phyloP scores from a whole-genome alignment of 2,113 vertebrate species.

The Poecilia latipinna region DNA sequence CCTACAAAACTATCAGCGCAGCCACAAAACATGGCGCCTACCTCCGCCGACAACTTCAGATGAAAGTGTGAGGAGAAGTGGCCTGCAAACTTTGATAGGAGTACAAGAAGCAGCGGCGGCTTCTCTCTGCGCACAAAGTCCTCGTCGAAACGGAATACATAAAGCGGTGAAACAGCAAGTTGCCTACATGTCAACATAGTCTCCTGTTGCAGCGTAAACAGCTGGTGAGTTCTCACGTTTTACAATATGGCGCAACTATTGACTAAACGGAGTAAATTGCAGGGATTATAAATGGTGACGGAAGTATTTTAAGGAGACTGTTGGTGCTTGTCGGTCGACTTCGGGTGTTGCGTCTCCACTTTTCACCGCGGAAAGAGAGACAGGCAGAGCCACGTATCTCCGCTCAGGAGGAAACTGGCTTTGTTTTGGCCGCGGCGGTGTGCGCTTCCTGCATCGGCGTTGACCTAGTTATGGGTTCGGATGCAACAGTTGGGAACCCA shows the following conservation, averaged over 20 bases:
- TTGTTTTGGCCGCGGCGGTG: conserved; percentile 30
- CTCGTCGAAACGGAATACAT: conserved; percentile 45
- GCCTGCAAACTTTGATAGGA: conserved; percentile 61
- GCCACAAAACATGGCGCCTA: conserved; percentile 82
- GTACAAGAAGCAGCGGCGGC: not conserved
- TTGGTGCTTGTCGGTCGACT: not conserved
- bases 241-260: not conserved
- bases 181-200: conserved; percentile 79
- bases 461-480: conserved; percentile 63
- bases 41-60: conserved; percentile 62
- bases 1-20: conserved; percentile 61
- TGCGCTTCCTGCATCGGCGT: conserved; percentile 41
- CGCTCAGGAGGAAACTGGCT: conserved; percentile 14
- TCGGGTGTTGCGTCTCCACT: conserved; percentile 8
- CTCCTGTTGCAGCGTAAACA: conserved; percentile 70
- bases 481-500: conserved; percentile 77
- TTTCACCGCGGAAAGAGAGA: conserved; percentile 21
- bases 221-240: conserved; percentile 77
- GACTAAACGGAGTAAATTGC: not conserved
- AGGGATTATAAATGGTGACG: not conserved
- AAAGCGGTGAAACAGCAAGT: conserved; percentile 57
- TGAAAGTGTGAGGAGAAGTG: conserved; percentile 68
- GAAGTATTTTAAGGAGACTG: conserved; percentile 1
- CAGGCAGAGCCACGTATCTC: conserved; percentile 52
- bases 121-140: not conserved